Conservation (phyloP, 2,113 vertebrate species). For the Triplophysa dalaica region DNA sequence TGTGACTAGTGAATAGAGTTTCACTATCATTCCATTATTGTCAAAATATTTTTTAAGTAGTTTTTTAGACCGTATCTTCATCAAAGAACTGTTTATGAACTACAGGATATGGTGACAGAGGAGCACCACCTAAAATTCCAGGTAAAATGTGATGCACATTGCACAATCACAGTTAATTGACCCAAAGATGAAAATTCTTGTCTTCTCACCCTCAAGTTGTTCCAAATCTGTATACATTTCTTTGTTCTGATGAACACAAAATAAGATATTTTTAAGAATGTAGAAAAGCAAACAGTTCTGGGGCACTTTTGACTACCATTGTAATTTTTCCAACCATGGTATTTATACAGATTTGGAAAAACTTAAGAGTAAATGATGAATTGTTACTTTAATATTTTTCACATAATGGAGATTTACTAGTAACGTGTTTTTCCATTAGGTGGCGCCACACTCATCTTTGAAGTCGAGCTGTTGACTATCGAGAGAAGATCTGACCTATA, state of each 20-base stretch:
- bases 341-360: too few species aligned
- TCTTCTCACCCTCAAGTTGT: too few species aligned
- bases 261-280: too few species aligned
- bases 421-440: slow-evolving; percentile 65
- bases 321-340: too few species aligned
- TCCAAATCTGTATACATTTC: too few species aligned
- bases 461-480: slow-evolving; percentile 87
- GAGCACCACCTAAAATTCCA: slow-evolving; percentile 90
- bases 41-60: background rate
- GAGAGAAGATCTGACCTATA: slow-evolving; percentile 85
- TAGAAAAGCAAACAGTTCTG: too few species aligned
- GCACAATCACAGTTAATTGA: background rate
- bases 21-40: background rate
- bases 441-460: slow-evolving; percentile 87
- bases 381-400: background rate
- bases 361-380: too few species aligned
- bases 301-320: too few species aligned
- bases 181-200: too few species aligned
- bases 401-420: background rate
- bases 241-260: too few species aligned
- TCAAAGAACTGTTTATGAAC: background rate
- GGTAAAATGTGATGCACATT: slow-evolving; percentile 60
- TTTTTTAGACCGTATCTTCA: background rate
- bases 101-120: slow-evolving; percentile 85
- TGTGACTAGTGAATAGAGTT: too few species aligned